These are phyloP conservation scores for Oxyruncus cristatus DNA, from an alignment of 2,113 vertebrate genomes.

Conservation along the genomic window DNA sequence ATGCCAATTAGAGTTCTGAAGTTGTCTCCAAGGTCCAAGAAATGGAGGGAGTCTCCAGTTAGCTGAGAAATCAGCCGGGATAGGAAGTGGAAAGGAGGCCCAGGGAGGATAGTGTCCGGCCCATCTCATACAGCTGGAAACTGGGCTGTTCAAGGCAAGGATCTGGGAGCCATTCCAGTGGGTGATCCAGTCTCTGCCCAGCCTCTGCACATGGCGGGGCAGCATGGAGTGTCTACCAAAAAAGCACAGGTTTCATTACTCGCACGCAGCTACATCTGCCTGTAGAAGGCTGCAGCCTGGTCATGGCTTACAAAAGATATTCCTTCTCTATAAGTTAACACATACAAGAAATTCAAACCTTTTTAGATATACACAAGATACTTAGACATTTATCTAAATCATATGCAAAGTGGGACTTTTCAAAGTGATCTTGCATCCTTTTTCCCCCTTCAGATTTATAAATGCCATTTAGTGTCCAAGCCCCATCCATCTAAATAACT, in stretches of 20 bases:
- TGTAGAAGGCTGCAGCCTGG: not conserved
- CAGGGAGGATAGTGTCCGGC: slow-evolving; percentile 56
- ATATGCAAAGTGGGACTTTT: not conserved
- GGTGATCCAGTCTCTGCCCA: slow-evolving; percentile 73
- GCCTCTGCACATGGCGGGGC: slow-evolving; percentile 74
- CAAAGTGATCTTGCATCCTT: not conserved
- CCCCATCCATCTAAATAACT: not conserved
- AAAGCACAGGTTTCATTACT: not conserved
- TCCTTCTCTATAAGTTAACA: not conserved
- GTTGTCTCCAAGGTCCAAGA: slow-evolving; percentile 60
- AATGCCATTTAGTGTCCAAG: not conserved
- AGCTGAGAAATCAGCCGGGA: slow-evolving; percentile 49
- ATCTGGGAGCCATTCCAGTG: slow-evolving; percentile 64
- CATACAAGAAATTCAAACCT: not conserved
- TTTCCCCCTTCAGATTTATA: not conserved
- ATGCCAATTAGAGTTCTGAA: slow-evolving; percentile 53
- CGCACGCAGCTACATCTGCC: not conserved
- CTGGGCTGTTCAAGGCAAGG: slow-evolving; percentile 55
- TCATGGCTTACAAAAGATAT: not conserved
- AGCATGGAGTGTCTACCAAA: slow-evolving; percentile 83
- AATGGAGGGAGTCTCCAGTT: slow-evolving; percentile 24
- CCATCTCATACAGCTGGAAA: slow-evolving; percentile 75
- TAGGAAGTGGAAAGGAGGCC: slow-evolving; percentile 45
- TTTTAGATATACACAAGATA: not conserved
- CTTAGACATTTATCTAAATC: not conserved